A percentile compares a stretch with the other conserved stretches of the same genome.
These are phyloP conservation scores for Sinodicranocentrus sp. DNA, from an alignment of 2,888 invertebrate species.

Conservation along the genomic window DNA sequence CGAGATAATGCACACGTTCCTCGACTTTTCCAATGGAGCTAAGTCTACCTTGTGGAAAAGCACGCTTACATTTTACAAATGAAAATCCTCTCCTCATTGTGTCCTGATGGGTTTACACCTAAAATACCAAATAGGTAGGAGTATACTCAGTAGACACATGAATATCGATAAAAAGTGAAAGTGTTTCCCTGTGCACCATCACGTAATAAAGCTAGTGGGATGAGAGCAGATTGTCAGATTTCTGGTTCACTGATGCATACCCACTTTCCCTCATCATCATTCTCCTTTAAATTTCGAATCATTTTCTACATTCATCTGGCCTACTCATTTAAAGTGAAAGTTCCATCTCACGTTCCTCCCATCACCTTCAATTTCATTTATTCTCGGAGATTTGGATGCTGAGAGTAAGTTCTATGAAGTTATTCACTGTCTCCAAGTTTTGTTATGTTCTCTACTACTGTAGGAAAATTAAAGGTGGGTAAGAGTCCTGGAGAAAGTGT, in stretches of 20 bases:
- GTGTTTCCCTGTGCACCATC: background rate
- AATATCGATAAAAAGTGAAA: background rate
- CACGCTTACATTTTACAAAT: no score
- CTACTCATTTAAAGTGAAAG: background rate
- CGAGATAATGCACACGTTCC: no score
- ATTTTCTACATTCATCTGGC: background rate
- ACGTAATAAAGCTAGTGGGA: background rate
- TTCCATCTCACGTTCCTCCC: background rate
- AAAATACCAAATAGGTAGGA: no score
- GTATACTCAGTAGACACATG: no score
- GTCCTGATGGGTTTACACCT: no score
- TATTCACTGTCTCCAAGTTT: constrained; percentile 15
- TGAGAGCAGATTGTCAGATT: no score
- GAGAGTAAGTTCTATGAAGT: background rate
- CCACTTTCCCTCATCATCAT: background rate
- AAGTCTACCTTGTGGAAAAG: no score
- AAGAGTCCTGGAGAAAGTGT: no score
- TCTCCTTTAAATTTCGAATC: background rate
- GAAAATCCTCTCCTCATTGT: no score
- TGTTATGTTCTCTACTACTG: background rate
- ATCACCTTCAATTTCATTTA: background rate
- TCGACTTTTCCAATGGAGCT: no score
- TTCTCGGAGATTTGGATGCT: background rate
- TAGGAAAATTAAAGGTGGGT: background rate
- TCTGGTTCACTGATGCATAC: no score